Evolutionary conservation across 1,140 invertebrate species (phyloP), one percentile per base, ranked within the genome.

Genomic region (Watersipora subatra): DNA sequence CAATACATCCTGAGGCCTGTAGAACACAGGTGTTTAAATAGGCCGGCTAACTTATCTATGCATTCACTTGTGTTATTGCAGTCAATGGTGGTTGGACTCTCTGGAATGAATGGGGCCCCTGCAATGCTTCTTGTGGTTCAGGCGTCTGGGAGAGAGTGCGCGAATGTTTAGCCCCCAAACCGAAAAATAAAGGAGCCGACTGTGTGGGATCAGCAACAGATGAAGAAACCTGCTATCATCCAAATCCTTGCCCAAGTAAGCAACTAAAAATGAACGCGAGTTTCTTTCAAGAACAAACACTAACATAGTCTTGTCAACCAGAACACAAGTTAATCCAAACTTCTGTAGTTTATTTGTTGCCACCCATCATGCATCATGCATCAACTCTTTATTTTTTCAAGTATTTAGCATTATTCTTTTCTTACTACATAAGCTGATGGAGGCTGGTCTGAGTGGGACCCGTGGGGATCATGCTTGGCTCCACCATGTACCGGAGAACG

Each of bases 401-500:
- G n/a, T n/a, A n/a, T n/a, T n/a, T n/a, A n/a, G n/a, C n/a, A n/a
- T n/a, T n/a, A n/a, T n/a, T n/a, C n/a, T n/a, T n/a, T n/a, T n/a
- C n/a, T n/a, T n/a, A n/a, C n/a, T n/a, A n/a, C n/a, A n/a, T n/a
- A n/a, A 46, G 34, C n/a, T 46, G 34, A 46, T 46, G 34, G 68
- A 17, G 24, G 61, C 2, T 76, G 73, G 73, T 22, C 64, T 34
- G 55, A 57, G 19, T 74, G 74, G 73, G 62, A 67, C 0, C 68
- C 68, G 1, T 76, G 74, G 61, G 67, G 61, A 34, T 66, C 67
- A 46, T 46, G 34, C n/a, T 46, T 46, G n/a, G 34, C 34, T 46
- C 34, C 34, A 46, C 34, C 34, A 46, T 46, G 34, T 3, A 80
- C 79, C 2, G 84, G 55, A 87, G 88, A 89, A 20, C 83, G 87